Evolutionary conservation across 2,797 vertebrate species (phyloP), one percentile per base, ranked within the genome.

Genomic region (Spinibarbus caldwelli): DNA sequence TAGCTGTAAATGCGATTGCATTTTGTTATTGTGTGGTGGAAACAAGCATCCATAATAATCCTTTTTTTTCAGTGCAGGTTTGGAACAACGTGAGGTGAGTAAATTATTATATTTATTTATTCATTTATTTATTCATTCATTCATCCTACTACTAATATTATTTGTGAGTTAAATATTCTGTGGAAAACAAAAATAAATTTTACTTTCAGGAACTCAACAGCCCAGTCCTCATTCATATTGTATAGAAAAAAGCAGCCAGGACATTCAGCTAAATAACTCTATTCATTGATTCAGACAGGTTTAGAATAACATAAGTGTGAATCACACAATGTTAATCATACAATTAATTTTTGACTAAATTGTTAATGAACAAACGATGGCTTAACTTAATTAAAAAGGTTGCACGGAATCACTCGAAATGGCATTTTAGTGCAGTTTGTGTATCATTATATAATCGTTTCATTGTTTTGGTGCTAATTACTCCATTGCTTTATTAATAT

Each of bases 391-490:
- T 54, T 54, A 76, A 52, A 19, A 54, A 14, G 43, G 7, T 62
- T 45, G 29, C 21, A 57, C 15, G 0, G 6, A 72, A 19, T 17
- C 38, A 73, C n/a, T 45, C n/a, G 5, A 62, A 73, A 75, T 6
- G 2, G 21, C n/a, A 64, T 43, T 62, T 62, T 29, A 43, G n/a
- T 45, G 15, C 17, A 43, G 12, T 26, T 52, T 68, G 29, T 26
- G 23, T 21, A 62, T 72, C 21, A 43, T 82, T 72, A 66, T 79
- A 49, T 49, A 68, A 80, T 31, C 1, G 5, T 54, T 31, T 41
- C 12, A 41, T 81, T 81, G 64, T 54, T 81, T 81, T 71, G 34
- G 47, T 71, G 47, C n/a, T 64, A 78, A 43, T 78, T 12, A 49
- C 47, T 26, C 41, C 7, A 73, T 78, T 62, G 54, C 10, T 47